Evolutionary conservation across 2,113 vertebrate genomes (phyloP).

Genomic region (Plotosus lineatus): DNA sequence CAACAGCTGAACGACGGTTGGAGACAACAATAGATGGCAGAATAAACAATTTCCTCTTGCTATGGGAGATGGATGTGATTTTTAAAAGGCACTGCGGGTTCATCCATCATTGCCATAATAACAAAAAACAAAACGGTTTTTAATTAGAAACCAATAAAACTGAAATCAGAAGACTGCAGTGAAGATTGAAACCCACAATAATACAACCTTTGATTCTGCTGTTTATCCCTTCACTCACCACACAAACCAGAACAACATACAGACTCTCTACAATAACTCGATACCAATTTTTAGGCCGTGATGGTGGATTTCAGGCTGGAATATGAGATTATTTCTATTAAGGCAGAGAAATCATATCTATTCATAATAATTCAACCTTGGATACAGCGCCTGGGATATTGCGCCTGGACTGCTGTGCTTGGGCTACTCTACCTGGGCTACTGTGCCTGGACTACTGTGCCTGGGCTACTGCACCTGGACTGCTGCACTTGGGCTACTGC

Average conservation of each 20-base stretch:
- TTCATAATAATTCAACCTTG: background rate
- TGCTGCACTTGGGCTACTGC: too few relatives aligned
- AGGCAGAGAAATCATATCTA: background rate
- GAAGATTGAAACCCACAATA: background rate
- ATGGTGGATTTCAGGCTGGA: background rate
- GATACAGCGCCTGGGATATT: background rate
- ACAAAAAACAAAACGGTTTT: constrained; percentile 11
- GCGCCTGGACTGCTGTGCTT: too few relatives aligned
- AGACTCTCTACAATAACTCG: background rate
- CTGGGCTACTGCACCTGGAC: too few relatives aligned
- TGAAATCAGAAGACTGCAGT: constrained; percentile 1
- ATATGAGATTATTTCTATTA: background rate
- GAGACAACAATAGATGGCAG: background rate
- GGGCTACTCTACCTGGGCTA: too few relatives aligned
- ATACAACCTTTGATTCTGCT: background rate
- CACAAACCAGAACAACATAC: background rate
- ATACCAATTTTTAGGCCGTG: background rate
- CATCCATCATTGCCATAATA: constrained; percentile 1
- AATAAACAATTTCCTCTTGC: constrained; percentile 11
- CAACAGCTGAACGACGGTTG: background rate
- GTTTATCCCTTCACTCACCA: background rate
- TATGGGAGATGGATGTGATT: constrained; percentile 18
- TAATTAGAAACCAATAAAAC: constrained; percentile 15
- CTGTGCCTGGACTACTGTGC: too few relatives aligned
- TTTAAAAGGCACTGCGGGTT: background rate